Evolutionary conservation across 2,797 vertebrate genomes (phyloP).

Genomic region (Heterohyrax brucei): DNA sequence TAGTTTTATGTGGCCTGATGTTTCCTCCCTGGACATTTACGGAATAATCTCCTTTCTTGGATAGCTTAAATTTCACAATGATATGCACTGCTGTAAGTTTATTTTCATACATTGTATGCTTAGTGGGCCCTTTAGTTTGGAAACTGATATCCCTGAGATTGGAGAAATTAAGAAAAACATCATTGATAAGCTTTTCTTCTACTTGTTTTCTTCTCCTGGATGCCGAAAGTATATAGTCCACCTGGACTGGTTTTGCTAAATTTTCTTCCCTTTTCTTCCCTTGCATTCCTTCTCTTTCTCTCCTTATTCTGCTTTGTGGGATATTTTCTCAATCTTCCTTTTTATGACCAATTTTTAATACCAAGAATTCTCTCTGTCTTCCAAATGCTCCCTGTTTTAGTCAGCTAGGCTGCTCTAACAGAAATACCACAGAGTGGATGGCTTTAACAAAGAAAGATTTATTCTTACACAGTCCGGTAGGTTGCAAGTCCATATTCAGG

Average conservation of each 20-base stretch:
- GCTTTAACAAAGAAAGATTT: too few relatives aligned
- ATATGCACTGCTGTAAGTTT: not conserved
- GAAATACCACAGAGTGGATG: too few relatives aligned
- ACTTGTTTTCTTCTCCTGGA: not conserved
- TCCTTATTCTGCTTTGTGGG: not conserved
- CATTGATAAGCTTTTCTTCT: not conserved
- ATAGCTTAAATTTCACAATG: not conserved
- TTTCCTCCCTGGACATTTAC: not conserved
- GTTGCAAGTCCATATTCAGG: too few relatives aligned
- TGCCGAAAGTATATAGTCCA: rapidly evolving
- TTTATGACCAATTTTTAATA: slow-evolving; percentile 24
- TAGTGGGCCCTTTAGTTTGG: not conserved
- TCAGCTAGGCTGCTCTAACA: too few relatives aligned
- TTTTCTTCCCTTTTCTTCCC: not conserved
- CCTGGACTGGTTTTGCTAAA: not conserved
- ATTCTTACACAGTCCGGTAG: too few relatives aligned
- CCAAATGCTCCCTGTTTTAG: not conserved
- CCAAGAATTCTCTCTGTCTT: not conserved
- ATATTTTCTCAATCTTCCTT: not conserved
- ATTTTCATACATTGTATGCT: not conserved
- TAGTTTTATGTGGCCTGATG: not conserved
- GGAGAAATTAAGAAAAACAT: not conserved
- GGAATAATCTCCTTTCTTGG: not conserved
- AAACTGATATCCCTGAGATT: not conserved
- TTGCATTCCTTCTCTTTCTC: not conserved